Percentiles rank a stretch among this genome's conserved stretches.
phyloP scores from a whole-genome alignment of 2,888 invertebrate genomes.

The Tetragnatha montana region DNA sequence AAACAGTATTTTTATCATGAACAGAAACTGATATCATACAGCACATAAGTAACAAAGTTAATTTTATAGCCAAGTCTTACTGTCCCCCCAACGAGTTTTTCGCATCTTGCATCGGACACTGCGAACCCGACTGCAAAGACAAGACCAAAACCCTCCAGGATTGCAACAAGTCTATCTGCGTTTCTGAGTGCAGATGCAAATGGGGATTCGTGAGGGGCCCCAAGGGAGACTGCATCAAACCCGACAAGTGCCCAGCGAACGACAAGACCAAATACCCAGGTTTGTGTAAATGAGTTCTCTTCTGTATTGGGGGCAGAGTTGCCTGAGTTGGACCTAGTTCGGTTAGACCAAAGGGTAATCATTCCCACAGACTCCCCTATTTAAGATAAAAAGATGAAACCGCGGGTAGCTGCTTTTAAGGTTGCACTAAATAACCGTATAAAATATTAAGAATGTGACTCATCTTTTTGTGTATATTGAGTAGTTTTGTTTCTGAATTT shows the following conservation, averaged over 20 bases:
- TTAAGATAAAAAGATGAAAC: too few species aligned
- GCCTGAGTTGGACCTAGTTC: too few species aligned
- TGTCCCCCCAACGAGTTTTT: neutral
- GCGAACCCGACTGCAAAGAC: conserved; percentile 5
- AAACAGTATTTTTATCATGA: neutral
- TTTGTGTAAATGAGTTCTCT: neutral
- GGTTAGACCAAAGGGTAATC: too few species aligned
- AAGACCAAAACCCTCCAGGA: neutral
- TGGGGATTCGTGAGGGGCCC: conserved; percentile 30
- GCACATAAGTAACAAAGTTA: neutral
- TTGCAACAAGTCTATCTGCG: neutral
- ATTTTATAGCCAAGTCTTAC: neutral
- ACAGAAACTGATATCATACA: neutral
- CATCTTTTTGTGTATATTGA: too few species aligned
- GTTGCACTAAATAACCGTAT: too few species aligned
- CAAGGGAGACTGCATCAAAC: neutral
- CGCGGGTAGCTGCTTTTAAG: too few species aligned
- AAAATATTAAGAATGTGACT: too few species aligned
- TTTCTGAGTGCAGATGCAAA: conserved; percentile 17
- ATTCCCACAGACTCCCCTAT: too few species aligned
- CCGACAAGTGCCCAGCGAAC: neutral
- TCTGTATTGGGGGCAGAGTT: too few species aligned
- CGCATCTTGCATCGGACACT: neutral
- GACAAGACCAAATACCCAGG: neutral
- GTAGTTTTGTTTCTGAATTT: too few species aligned